A percentile compares a stretch with the other conserved stretches of the same genome.
Evolutionary conservation across 2,888 invertebrate species (phyloP).

Genomic region (Hyppa rectilinea): DNA sequence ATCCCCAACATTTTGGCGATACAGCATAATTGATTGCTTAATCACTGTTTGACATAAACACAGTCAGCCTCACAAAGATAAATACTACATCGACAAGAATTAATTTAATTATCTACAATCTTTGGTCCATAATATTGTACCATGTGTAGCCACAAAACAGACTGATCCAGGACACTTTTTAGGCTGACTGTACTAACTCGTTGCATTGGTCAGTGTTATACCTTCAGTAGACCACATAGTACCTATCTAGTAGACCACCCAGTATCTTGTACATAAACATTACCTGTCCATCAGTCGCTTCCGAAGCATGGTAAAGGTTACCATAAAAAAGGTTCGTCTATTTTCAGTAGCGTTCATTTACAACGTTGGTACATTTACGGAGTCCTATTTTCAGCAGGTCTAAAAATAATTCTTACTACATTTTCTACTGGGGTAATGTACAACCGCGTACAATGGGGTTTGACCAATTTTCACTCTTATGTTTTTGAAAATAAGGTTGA

Average conservation of each 20-base stretch:
- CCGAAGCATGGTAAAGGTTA: not conserved
- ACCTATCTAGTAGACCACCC: not conserved
- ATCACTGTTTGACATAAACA: not conserved
- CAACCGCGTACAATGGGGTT: not conserved
- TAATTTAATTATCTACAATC: too few relatives aligned
- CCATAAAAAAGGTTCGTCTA: slow-evolving; percentile 10
- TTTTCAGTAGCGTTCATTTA: slow-evolving; percentile 15
- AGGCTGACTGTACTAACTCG: too few relatives aligned
- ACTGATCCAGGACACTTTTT: too few relatives aligned
- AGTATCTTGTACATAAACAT: not conserved
- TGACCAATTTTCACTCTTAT: not conserved
- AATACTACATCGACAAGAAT: too few relatives aligned
- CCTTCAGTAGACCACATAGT: not conserved
- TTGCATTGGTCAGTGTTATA: too few relatives aligned
- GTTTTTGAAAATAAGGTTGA: not conserved
- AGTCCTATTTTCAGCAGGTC: slow-evolving; percentile 21
- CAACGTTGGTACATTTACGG: slow-evolving; percentile 9
- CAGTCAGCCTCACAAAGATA: too few relatives aligned
- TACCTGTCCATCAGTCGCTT: not conserved
- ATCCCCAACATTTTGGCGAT: not conserved
- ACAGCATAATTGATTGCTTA: not conserved
- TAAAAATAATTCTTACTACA: slow-evolving; percentile 21
- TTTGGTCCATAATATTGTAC: too few relatives aligned
- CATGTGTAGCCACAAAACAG: too few relatives aligned
- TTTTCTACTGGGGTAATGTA: slow-evolving; percentile 13